A percentile compares a stretch with the other conserved stretches of the same genome.
Evolutionary conservation across 1,140 invertebrate genomes (phyloP).

Genomic region (Heliconius hermathena): DNA sequence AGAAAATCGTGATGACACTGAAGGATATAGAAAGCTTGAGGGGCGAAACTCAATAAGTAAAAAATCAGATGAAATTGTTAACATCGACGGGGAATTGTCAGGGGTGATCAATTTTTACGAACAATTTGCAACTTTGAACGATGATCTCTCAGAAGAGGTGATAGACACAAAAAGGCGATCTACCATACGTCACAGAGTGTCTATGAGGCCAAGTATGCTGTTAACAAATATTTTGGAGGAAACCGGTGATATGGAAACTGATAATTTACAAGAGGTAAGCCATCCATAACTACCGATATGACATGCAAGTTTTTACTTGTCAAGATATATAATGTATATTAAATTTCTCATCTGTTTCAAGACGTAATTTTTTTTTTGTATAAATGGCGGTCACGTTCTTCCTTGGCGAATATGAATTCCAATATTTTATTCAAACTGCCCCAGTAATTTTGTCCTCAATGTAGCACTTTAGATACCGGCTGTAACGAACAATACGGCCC

Average conservation of each 20-base stretch:
- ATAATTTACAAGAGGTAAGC: conserved; percentile 65
- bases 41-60: conserved; percentile 51
- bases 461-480: too few relatives aligned
- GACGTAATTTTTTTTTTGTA: too few relatives aligned
- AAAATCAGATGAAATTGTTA: conserved; percentile 40
- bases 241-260: conserved; percentile 51
- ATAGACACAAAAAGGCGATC: conserved; percentile 51
- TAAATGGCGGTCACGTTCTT: too few relatives aligned
- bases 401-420: too few relatives aligned
- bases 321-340: too few relatives aligned
- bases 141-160: conserved; percentile 60
- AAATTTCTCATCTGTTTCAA: too few relatives aligned
- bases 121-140: conserved; percentile 63
- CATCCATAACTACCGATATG: not conserved
- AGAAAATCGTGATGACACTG: conserved; percentile 46
- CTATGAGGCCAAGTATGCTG: conserved; percentile 67
- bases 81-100: conserved; percentile 51
- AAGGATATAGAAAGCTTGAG: conserved; percentile 56
- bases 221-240: conserved; percentile 73
- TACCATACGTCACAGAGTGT: conserved; percentile 56
- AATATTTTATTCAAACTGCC: too few relatives aligned
- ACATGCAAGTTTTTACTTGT: too few relatives aligned
- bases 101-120: conserved; percentile 71
- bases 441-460: too few relatives aligned
- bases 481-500: too few relatives aligned